Base-by-base conservation (phyloP, 2,113 vertebrate genomes). In the Seriola quinqueradiata region DNA sequence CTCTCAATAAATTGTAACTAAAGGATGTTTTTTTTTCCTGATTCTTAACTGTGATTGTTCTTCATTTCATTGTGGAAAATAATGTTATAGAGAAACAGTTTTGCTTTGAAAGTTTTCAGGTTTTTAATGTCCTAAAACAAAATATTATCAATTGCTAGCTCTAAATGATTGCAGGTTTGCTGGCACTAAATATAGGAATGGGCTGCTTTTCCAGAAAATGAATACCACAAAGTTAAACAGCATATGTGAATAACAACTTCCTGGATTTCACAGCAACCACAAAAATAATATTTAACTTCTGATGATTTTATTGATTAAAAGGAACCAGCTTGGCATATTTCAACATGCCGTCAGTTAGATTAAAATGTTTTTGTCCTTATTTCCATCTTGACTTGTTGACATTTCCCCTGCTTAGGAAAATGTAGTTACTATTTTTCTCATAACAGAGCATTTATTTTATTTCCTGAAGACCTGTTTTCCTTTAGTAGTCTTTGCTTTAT, bases 201-300 rank as follows among this genome's bases (percentile, higher is more conserved):
- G 28, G 74, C 71, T 65, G 64, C 58, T 79, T 66, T 23, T 79
- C 61, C 68, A 34, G 59, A 61, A 38, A 69, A 71, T 3, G 23
- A 73, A 76, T 61, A 78, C 75, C 81, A 42, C 64, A 4, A 83
- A 75, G 78, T 81, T 75, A 72, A 82, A 90, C 73, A 86, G 63
- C 82, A 74, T 55, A 79, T 70, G 59, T 19, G 70, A 79, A 82
- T 55, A 88, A 83, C 77, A 82, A 82, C 79, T 65, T 84, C 67
- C 83, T 86, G 83, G 85, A 84, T 80, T 81, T 78, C 71, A 86
- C 63, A 71, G 83, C 21, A 21, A 73, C 87, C 83, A 54, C 85
- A 81, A 55, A 78, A 57, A 57, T 79, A 75, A 86, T 70, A 58
- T 85, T 84, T 57, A 77, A 61, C 77, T 68, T 66, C 42, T 65